Base-by-base conservation (phyloP, 1,140 invertebrate species). In the Orussus abietinus region DNA sequence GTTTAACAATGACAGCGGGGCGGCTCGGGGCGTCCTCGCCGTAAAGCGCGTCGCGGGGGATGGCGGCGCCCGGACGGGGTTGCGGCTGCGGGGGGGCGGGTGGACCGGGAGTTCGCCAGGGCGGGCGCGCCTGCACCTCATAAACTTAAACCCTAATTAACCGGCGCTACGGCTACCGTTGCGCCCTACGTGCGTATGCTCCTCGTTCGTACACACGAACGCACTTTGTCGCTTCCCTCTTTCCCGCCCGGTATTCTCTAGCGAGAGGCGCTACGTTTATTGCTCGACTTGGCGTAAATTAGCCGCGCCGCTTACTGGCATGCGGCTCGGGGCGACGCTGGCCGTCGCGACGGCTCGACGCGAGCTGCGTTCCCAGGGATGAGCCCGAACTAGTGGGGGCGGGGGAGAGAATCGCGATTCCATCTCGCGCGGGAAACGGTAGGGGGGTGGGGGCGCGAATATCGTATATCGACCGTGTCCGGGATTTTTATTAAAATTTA, bases 121-220 rank as follows among this genome's bases (percentile, higher is more conserved):
- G 51, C 57, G 55, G 62, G 64, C 64, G 66, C 68, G 66, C 63
- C 69, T 74, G 69, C 71, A 74, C 69, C 71, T 74, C 69, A 72
- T 74, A 74, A 74, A 74, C 71, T 74, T 69, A 66, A 72, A 70
- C 66, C 68, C 71, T 74, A 72, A 74, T 74, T 74, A 74, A 72
- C 71, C 71, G 66, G 67, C 67, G 67, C 67, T 71, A 72, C 64
- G 57, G 66, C 66, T 72, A 69, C 71, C 71, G 64, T 72, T 74
- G 66, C 69, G 56, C 55, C 42, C 60, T 69, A 67, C 59, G 65
- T 63, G 63, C 66, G 66, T 71, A 72, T 68, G 66, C 57, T 65
- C 51, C 61, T 52, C 55, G 56, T 62, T 64, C 62, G 21, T 60
- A 65, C 55, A 69, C 52, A 62, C 62, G 47, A 57, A 67, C 64